A percentile compares a stretch with the other conserved stretches of the same genome.
Conservation (phyloP, 2,888 invertebrate genomes). For the Yponomeuta evonymella region DNA sequence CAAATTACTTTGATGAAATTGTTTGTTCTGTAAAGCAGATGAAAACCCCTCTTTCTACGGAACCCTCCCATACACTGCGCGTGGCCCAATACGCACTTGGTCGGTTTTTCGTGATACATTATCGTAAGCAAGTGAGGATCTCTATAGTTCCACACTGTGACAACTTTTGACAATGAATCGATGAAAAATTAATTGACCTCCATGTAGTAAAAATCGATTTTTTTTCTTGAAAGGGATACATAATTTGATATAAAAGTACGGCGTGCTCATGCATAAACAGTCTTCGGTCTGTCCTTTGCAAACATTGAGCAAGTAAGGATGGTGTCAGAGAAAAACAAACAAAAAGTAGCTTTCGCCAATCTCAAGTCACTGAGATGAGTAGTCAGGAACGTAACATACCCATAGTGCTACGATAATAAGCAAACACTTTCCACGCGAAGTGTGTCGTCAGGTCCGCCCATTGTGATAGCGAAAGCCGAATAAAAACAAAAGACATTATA, state of each 20-base stretch:
- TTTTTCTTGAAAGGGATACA: slow-evolving; percentile 14
- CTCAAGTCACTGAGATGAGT: neutral
- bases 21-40: too few relatives aligned
- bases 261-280: slow-evolving; percentile 26
- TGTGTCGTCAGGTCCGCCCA: slow-evolving; percentile 54
- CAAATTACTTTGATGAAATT: too few relatives aligned
- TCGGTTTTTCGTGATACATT: neutral
- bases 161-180: slow-evolving; percentile 9
- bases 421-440: slow-evolving; percentile 53
- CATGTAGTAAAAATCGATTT: neutral
- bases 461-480: slow-evolving; percentile 63
- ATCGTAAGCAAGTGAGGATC: neutral
- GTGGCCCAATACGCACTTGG: too few relatives aligned
- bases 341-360: slow-evolving; percentile 5
- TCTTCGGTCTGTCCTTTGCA: slow-evolving; percentile 29
- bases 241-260: slow-evolving; percentile 15
- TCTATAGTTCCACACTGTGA: slow-evolving; percentile 8
- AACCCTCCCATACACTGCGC: too few relatives aligned
- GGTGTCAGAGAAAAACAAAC: neutral
- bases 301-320: slow-evolving; percentile 43
- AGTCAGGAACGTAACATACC: slow-evolving; percentile 33
- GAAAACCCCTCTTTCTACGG: too few relatives aligned
- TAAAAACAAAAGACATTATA: slow-evolving; percentile 50
- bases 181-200: neutral
- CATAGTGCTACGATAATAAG: slow-evolving; percentile 23